Percentiles rank a stretch among this genome's conserved stretches.
These are phyloP conservation scores for Erebia aethiops DNA, from an alignment of 2,888 invertebrate genomes.

Conservation along the genomic window DNA sequence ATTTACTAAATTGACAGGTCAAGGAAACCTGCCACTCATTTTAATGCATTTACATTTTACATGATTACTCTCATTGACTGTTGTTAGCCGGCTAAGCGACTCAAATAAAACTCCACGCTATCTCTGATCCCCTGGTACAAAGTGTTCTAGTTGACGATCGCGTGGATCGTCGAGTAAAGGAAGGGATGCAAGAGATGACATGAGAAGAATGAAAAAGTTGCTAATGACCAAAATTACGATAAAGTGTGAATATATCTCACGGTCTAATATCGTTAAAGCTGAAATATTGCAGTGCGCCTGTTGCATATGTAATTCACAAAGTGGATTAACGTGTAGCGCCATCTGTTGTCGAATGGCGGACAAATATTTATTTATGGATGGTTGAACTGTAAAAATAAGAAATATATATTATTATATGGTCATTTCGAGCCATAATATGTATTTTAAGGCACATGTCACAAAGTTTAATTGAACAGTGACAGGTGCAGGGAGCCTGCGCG, in stretches of 20 bases:
- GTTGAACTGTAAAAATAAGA: slow-evolving; percentile 10
- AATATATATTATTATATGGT: slow-evolving; percentile 32
- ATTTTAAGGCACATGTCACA: slow-evolving; percentile 74
- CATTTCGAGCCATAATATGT: slow-evolving; percentile 47
- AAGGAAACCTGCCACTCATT: slow-evolving; percentile 34
- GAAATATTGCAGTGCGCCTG: slow-evolving; percentile 1
- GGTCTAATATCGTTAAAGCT: slow-evolving; percentile 13
- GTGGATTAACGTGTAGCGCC: slow-evolving; percentile 52
- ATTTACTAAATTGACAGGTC: slow-evolving; percentile 24
- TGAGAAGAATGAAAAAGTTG: slow-evolving; percentile 13
- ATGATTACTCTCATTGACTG: slow-evolving; percentile 29
- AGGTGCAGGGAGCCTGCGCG: slow-evolving; percentile 66
- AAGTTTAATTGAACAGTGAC: slow-evolving; percentile 74
- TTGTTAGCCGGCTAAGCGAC: slow-evolving; percentile 22
- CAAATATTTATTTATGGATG: slow-evolving; percentile 39
- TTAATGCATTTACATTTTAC: slow-evolving; percentile 28
- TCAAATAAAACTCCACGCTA: slow-evolving; percentile 47
- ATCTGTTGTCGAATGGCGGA: slow-evolving; percentile 69
- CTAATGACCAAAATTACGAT: slow-evolving; percentile 17
- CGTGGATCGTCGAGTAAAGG: slow-evolving; percentile 73
- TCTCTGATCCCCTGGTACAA: slow-evolving; percentile 67
- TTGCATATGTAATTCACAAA: slow-evolving; percentile 1
- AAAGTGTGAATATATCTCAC: slow-evolving; percentile 8
- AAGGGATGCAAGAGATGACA: slow-evolving; percentile 47
- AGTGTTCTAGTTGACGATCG: slow-evolving; percentile 82